Evolutionary conservation across 2,113 vertebrate species (phyloP), one percentile per base, ranked within the genome.

Genomic region (Shinisaurus crocodilurus): DNA sequence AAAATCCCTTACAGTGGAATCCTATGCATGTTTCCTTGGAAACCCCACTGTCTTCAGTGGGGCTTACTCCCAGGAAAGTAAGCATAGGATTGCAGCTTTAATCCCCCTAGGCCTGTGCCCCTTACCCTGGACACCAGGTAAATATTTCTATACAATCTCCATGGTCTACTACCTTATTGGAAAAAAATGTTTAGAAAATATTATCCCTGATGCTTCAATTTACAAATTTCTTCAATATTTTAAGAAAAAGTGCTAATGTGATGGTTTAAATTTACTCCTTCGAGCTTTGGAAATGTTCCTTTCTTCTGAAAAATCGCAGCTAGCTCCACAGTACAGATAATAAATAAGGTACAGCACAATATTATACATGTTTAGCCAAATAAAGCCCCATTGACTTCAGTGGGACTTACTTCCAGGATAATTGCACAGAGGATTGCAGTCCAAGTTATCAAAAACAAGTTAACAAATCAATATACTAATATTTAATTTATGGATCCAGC

Each of bases 181-280:
- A 27, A n/a, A 40, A 40, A 74, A 25, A 1, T 48, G 20, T 43
- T 63, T 76, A 32, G 54, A 76, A 65, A 65, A 65, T 65, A 77
- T 77, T 60, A 25, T 9, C 10, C 25, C 34, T 43, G 5, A 32
- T 1, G 0, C 5, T 29, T 74, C 25, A 37, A 37, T 40, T 7
- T 50, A 37, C n/a, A 29, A 40, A 13, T 74, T 57, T 90, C 16
- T 54, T 34, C 48, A 1, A 40, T 37, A 37, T 75, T 74, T 91
- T 91, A 93, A 94, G 91, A 92, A 45, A 90, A 94, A 82, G 10
- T 82, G 18, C 18, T 25, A 32, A 9, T 83, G 10, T 7, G 43
- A n/a, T 23, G 16, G 5, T 50, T 70, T 50, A 50, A 85, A 48
- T 4, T 60, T 32, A 23, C 8, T n/a, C 4, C 10, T 65, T 43